phyloP scores from a whole-genome alignment of 2,113 vertebrate genomes.

The Loxodonta africana region DNA sequence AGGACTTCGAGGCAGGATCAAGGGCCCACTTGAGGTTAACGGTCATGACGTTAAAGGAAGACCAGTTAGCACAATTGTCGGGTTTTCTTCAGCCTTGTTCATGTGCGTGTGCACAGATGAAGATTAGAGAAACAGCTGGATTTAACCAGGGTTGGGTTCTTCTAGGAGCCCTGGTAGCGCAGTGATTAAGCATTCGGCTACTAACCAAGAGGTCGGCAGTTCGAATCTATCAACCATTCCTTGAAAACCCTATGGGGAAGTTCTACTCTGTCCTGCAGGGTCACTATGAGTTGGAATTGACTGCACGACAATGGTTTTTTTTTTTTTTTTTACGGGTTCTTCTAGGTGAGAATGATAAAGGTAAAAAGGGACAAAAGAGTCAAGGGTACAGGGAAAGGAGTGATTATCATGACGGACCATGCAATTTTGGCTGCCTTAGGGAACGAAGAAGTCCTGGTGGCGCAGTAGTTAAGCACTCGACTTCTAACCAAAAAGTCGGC shows the following conservation, averaged over 20 bases:
- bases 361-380: neutral
- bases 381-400: neutral
- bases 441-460: too few relatives aligned
- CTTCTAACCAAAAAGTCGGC: too few relatives aligned
- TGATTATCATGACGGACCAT: neutral
- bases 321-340: neutral
- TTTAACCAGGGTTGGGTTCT: slow-evolving; percentile 22
- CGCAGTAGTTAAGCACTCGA: too few relatives aligned
- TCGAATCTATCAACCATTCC: too few relatives aligned
- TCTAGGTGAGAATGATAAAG: neutral
- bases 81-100: neutral
- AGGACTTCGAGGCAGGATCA: neutral
- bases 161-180: neutral
- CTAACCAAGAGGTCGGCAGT: too few relatives aligned
- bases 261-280: too few relatives aligned
- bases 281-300: too few relatives aligned
- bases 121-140: neutral
- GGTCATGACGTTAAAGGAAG: neutral
- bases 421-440: neutral
- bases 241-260: too few relatives aligned
- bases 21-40: neutral
- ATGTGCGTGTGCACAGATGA: neutral
- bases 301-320: too few relatives aligned
- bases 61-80: neutral
- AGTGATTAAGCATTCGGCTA: too few relatives aligned